Percentiles rank a stretch among this genome's conserved stretches.
Conservation (phyloP, 2,888 invertebrate genomes). For the Clitarchus hookeri region DNA sequence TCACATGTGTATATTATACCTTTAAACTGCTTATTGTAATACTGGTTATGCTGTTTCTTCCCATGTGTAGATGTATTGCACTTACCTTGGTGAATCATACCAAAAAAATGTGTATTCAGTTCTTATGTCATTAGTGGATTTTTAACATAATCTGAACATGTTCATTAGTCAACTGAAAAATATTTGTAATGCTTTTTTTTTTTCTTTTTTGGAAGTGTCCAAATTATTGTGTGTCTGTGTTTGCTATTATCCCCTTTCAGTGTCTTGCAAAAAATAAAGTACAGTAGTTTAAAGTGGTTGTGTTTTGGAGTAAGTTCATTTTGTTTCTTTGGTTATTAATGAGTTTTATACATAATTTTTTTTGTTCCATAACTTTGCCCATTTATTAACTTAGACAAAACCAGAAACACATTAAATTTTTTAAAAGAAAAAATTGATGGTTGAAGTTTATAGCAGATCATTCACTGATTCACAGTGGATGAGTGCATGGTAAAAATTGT, state of each 20-base stretch:
- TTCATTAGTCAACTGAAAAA: not conserved
- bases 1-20: not conserved
- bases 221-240: not conserved
- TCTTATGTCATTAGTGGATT: not conserved
- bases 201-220: not conserved
- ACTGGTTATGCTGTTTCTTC: constrained; percentile 1
- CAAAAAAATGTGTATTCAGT: not conserved
- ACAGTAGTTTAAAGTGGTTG: not conserved
- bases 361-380: too few species aligned
- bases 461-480: too few species aligned
- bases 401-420: too few species aligned
- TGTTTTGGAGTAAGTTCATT: constrained; percentile 14
- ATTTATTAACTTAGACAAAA: too few species aligned
- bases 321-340: not conserved
- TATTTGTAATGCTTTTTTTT: not conserved
- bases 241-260: not conserved
- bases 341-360: not conserved
- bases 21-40: not conserved
- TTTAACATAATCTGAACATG: not conserved
- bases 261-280: not conserved
- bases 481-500: too few species aligned
- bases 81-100: not conserved
- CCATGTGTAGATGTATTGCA: not conserved
- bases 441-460: too few species aligned
- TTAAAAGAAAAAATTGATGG: too few species aligned